Percentiles rank a stretch among this genome's conserved stretches.
Conservation (phyloP, 2,113 vertebrate species). For the Turnix velox region DNA sequence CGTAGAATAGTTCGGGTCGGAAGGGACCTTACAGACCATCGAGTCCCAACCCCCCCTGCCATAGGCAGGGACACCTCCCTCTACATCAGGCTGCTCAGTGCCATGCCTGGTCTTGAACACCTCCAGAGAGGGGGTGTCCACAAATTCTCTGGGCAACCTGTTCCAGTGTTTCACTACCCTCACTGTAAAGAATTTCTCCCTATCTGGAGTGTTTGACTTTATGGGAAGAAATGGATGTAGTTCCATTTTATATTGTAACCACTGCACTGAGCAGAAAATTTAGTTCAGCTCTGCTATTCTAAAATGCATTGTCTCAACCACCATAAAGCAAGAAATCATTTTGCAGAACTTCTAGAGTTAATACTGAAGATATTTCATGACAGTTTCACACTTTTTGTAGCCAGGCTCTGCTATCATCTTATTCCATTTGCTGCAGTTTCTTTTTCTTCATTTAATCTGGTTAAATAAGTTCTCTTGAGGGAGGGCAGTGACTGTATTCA, state of each 20-base stretch:
- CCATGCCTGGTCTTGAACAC: too few relatives aligned
- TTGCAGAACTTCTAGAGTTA: background rate
- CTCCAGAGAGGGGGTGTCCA: too few relatives aligned
- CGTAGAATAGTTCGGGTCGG: too few relatives aligned
- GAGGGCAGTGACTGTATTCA: background rate
- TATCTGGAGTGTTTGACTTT: background rate
- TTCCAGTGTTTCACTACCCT: too few relatives aligned
- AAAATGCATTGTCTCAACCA: background rate
- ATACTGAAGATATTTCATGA: background rate
- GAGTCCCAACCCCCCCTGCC: too few relatives aligned
- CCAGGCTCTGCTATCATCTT: background rate
- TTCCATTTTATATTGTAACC: background rate
- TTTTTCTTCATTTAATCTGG: background rate
- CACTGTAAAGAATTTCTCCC: background rate
- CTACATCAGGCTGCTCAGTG: too few relatives aligned
- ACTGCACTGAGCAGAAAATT: background rate
- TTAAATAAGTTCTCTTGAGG: background rate
- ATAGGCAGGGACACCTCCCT: too few relatives aligned
- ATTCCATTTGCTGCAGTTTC: background rate
- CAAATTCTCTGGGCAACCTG: too few relatives aligned
- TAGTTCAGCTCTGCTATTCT: background rate
- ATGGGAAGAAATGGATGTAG: background rate
- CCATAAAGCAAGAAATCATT: background rate
- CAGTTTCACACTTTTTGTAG: background rate
- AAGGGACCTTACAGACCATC: too few relatives aligned